These are phyloP conservation scores for Scaptomyza graminum DNA, from an alignment of 1,140 invertebrate species.

Conservation along the genomic window DNA sequence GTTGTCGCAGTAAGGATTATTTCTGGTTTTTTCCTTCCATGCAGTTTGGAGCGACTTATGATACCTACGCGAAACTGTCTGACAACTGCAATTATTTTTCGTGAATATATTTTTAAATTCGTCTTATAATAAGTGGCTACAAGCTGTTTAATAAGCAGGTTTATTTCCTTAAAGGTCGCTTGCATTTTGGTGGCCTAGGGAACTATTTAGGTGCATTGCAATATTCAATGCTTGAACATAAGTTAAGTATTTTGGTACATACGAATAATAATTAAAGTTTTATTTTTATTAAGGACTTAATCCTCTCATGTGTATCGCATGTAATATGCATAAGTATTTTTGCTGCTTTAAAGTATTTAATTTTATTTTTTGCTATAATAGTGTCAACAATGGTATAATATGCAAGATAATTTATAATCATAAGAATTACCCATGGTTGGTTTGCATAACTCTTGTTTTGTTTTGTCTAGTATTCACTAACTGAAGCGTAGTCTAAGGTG, in stretches of 20 bases:
- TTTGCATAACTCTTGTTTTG: constrained; percentile 33
- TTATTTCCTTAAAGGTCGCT: constrained; percentile 54
- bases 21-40: neutral
- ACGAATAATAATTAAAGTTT: constrained; percentile 2
- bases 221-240: constrained; percentile 57
- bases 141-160: constrained; percentile 58
- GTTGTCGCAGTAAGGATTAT: neutral
- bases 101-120: constrained; percentile 63
- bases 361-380: constrained; percentile 40
- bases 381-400: constrained; percentile 75
- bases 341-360: constrained; percentile 13
- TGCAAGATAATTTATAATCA: constrained; percentile 55
- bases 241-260: constrained; percentile 10
- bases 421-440: constrained; percentile 29
- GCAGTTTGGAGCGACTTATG: constrained; percentile 22
- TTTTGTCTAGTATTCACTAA: constrained; percentile 50
- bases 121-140: constrained; percentile 74
- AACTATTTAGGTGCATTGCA: constrained; percentile 64
- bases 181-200: constrained; percentile 39
- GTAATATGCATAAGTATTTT: constrained; percentile 20
- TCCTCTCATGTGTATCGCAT: constrained; percentile 18
- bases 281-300: constrained; percentile 15
- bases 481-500: constrained; percentile 69
- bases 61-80: constrained; percentile 17
- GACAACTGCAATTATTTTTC: constrained; percentile 34